Evolutionary conservation across 2,888 invertebrate species (phyloP).

Genomic region (Philopedon plagiatum): DNA sequence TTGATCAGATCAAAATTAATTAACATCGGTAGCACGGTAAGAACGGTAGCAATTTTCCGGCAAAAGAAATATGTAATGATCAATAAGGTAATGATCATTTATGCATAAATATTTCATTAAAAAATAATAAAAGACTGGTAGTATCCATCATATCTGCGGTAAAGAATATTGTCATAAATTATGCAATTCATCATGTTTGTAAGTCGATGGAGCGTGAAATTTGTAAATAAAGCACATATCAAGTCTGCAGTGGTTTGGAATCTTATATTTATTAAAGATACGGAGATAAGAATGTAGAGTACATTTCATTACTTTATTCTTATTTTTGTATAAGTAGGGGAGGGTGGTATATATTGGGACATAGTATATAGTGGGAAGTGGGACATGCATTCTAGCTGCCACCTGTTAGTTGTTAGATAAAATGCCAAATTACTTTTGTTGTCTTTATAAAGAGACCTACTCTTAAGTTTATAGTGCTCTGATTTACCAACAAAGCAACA

Average conservation of each 20-base stretch:
- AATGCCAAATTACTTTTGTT: no score
- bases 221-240: slow-evolving; percentile 34
- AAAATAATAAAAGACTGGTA: slow-evolving; percentile 39
- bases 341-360: no score
- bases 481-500: no score
- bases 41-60: slow-evolving; percentile 39
- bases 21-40: slow-evolving; percentile 5
- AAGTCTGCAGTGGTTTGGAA: background rate
- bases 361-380: no score
- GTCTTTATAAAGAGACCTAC: no score
- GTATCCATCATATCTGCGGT: slow-evolving; percentile 43
- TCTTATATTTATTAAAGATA: no score
- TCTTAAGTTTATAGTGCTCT: no score
- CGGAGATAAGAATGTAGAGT: no score
- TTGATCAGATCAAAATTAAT: slow-evolving; percentile 35
- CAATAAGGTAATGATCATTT: slow-evolving; percentile 45
- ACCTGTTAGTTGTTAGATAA: no score
- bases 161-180: slow-evolving; percentile 40
- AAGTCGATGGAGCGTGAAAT: slow-evolving; percentile 40
- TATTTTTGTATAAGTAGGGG: no score
- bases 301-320: no score
- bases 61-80: slow-evolving; percentile 27
- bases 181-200: slow-evolving; percentile 48
- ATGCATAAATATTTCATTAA: slow-evolving; percentile 48
- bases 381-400: no score